Evolutionary conservation across 2,888 invertebrate species (phyloP).

Genomic region (Spialia ferax): DNA sequence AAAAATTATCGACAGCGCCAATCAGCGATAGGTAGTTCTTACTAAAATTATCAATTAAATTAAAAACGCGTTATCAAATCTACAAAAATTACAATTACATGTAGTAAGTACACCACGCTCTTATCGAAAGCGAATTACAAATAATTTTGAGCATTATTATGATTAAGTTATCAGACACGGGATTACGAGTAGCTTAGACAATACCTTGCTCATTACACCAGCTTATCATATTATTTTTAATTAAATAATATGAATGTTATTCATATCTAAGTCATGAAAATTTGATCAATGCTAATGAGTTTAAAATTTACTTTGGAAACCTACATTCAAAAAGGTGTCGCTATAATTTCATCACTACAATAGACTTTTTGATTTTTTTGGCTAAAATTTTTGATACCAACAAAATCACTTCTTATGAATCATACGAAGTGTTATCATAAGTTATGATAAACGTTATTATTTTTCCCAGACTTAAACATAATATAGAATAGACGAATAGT

Average conservation of each 20-base stretch:
- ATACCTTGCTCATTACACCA: constrained; percentile 33
- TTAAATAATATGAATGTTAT: constrained; percentile 15
- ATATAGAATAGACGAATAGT: no score
- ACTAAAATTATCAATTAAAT: neutral
- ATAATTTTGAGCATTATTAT: constrained; percentile 34
- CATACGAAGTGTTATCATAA: no score
- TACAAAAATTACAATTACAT: neutral
- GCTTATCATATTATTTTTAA: constrained; percentile 26
- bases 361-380: no score
- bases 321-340: neutral
- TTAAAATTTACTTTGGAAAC: neutral
- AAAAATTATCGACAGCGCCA: neutral
- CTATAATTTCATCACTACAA: no score
- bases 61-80: neutral
- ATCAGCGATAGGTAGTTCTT: neutral
- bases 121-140: constrained; percentile 32
- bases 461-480: no score
- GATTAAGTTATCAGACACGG: constrained; percentile 36
- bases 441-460: no score
- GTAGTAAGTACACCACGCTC: neutral
- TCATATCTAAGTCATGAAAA: constrained; percentile 1
- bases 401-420: no score
- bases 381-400: no score
- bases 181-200: constrained; percentile 36
- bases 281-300: constrained; percentile 1